Base-by-base conservation (phyloP, 2,888 invertebrate species). In the Andrena camellia region DNA sequence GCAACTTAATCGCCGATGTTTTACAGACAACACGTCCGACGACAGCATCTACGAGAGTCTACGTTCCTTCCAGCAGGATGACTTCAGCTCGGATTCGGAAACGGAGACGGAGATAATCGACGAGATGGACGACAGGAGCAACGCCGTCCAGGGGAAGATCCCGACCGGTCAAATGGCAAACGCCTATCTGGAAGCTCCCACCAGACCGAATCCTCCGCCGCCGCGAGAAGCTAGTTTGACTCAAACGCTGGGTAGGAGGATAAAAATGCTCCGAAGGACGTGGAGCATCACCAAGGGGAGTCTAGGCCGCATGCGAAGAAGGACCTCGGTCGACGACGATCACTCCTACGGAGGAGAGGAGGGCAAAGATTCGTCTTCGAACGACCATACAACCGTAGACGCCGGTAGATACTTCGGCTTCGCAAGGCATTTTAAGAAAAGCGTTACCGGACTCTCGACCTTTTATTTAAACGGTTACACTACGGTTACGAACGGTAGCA, bases 201-300 rank as follows among this genome's bases (percentile, higher is more conserved):
- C 90, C 20, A 90, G 87, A 54, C 93, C 93, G 1, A 90, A 90
- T 3, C 92, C 93, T 20, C 92, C 93, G 0, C 93, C 93, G 0
- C 93, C 93, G 1, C 88, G 92, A 42, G 93, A 93, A 72, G 89
- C 90, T 23, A 93, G 92, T 57, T 79, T 93, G 2, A 93, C 91
- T 1, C 91, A 92, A 48, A 92, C 90, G 2, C 81, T 94, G 4
- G 93, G 93, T 2, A 90, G 89, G n/a, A 87, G 90, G 60, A 93
- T 94, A 85, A 93, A 92, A 69, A 92, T 94, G 86, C 83, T 94
- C 0, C 86, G 92, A 6, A 88, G 93, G 60, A 93, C 93, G 0
- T 94, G 93, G 93, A 94, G 93, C 78, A 92, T 94, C 59, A 94
- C 94, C 20, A 94, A 94, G 77, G 93, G 92, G 2, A 93, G 93